These are phyloP conservation scores for Megalops cyprinoides DNA, from an alignment of 2,797 vertebrate species.

Conservation along the genomic window DNA sequence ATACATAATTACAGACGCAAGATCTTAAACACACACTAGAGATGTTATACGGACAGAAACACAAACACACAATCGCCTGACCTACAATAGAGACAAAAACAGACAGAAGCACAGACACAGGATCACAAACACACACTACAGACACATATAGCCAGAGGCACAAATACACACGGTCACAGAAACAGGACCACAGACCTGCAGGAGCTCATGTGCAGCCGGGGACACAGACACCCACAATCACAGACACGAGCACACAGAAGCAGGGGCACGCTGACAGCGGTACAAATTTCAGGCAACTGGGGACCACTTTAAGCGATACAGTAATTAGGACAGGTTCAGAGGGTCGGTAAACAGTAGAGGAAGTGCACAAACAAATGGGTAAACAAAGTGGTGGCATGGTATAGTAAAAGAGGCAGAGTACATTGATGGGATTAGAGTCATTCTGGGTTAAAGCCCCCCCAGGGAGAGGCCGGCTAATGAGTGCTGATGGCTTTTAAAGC, in stretches of 20 bases:
- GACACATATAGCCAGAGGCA: no score
- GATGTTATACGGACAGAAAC: not conserved
- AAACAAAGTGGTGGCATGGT: conserved; percentile 52
- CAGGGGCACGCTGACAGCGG: not conserved
- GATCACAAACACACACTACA: no score
- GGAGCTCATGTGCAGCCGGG: not conserved
- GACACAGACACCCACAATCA: not conserved
- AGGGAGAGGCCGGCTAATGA: conserved; percentile 52
- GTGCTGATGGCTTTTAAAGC: conserved; percentile 43
- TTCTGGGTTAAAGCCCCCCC: conserved; percentile 51
- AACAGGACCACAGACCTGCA: not conserved
- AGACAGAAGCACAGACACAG: not conserved
- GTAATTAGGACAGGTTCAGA: conserved; percentile 51
- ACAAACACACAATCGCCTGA: no score
- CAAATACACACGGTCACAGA: no score
- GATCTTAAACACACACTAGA: not conserved
- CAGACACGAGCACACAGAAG: conserved; percentile 20
- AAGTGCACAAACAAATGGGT: conserved; percentile 55
- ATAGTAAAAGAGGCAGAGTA: conserved; percentile 33
- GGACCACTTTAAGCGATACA: conserved; percentile 39
- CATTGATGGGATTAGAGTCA: conserved; percentile 51
- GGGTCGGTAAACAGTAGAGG: conserved; percentile 44
- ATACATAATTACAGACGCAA: not conserved
- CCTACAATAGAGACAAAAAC: not conserved
- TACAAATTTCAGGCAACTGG: conserved; percentile 11